These are phyloP conservation scores for Acronicta leporina DNA, from an alignment of 2,888 invertebrate species.

Conservation along the genomic window DNA sequence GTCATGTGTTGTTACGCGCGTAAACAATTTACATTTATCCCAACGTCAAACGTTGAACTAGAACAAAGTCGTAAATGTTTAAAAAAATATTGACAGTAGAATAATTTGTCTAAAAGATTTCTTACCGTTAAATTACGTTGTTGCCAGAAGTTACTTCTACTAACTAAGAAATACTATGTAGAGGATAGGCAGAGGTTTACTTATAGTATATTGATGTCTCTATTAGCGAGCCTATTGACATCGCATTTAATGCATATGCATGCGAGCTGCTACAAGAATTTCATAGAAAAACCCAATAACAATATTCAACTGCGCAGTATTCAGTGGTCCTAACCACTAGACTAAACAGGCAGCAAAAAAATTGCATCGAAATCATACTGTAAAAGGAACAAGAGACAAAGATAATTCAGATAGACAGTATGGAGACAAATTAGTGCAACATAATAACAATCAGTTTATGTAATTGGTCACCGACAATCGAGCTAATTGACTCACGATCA, in stretches of 20 bases:
- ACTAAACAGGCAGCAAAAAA: too few species aligned
- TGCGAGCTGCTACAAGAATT: too few species aligned
- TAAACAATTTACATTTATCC: slow-evolving; percentile 44
- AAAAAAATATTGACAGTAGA: background rate
- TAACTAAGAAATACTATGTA: too few species aligned
- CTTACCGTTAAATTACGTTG: background rate
- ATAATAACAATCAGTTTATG: slow-evolving; percentile 25
- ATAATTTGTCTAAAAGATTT: too few species aligned
- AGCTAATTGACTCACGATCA: slow-evolving; percentile 44
- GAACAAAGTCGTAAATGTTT: slow-evolving; percentile 15
- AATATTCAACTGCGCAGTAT: too few species aligned
- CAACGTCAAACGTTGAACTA: slow-evolving; percentile 26
- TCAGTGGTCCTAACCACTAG: too few species aligned
- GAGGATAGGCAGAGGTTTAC: too few species aligned
- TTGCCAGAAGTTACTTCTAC: too few species aligned
- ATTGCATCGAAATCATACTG: background rate
- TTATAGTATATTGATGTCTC: too few species aligned
- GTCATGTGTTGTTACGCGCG: slow-evolving; percentile 22
- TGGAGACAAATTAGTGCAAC: slow-evolving; percentile 12
- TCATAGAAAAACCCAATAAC: too few species aligned
- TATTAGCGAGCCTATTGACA: too few species aligned
- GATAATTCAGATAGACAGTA: slow-evolving; percentile 1
- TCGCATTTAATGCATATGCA: too few species aligned
- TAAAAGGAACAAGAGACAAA: background rate
- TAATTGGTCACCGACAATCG: slow-evolving; percentile 45